phyloP scores from a whole-genome alignment of 2,113 vertebrate species.

The Lagopus leucura region DNA sequence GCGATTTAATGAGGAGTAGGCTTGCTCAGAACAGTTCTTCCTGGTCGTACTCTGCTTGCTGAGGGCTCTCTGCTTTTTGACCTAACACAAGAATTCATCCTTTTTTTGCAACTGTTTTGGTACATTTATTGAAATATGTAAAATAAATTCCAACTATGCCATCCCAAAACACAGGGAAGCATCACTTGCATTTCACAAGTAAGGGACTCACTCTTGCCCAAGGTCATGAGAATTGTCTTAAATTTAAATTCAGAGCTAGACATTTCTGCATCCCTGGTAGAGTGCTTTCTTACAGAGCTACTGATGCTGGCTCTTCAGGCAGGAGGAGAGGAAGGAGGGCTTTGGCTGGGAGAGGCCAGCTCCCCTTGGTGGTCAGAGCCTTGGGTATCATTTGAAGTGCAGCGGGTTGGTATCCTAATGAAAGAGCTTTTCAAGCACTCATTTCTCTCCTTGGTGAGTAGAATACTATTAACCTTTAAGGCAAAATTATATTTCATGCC shows the following conservation, averaged over 20 bases:
- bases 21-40: background rate
- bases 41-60: background rate
- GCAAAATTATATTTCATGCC: slow-evolving; percentile 72
- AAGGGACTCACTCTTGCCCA: background rate
- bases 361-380: background rate
- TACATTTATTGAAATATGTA: background rate
- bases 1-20: rapidly evolving
- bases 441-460: slow-evolving; percentile 36
- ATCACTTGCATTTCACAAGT: background rate
- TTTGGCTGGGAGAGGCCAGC: background rate
- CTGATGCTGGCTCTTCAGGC: background rate
- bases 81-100: rapidly evolving
- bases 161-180: background rate
- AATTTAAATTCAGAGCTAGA: background rate
- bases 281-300: background rate
- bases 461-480: slow-evolving; percentile 78
- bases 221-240: background rate
- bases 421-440: slow-evolving; percentile 46
- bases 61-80: background rate
- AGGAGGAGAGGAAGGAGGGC: background rate
- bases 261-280: background rate
- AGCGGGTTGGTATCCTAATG: background rate
- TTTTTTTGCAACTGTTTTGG: background rate
- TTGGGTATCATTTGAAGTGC: background rate
- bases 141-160: background rate